These are phyloP conservation scores for Typhlomys cinereus DNA, from an alignment of 2,113 vertebrate species.

Conservation along the genomic window DNA sequence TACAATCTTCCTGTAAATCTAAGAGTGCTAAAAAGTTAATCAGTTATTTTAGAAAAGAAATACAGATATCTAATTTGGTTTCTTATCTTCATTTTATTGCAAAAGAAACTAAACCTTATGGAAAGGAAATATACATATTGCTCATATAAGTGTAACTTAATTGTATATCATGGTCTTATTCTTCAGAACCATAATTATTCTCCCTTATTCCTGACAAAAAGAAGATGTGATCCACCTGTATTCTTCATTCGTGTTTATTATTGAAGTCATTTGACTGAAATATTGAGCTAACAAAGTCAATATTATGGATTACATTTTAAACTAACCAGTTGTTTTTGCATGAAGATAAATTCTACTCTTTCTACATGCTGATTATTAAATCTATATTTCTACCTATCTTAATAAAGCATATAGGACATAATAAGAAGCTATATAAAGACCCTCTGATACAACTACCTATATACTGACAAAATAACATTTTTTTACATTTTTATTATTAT, in stretches of 20 bases:
- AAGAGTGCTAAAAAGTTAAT: constrained; percentile 35
- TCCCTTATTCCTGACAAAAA: constrained; percentile 7
- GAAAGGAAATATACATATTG: background rate
- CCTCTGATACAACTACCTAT: background rate
- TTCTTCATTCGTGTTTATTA: constrained; percentile 11
- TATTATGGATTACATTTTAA: constrained; percentile 48
- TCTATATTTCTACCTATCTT: constrained; percentile 2
- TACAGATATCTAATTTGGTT: background rate
- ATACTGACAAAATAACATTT: background rate
- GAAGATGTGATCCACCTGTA: constrained; percentile 3
- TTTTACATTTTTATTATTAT: too few relatives aligned
- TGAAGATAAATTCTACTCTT: constrained; percentile 25
- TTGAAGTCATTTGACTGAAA: constrained; percentile 41
- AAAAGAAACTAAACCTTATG: background rate
- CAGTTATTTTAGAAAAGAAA: constrained; percentile 18
- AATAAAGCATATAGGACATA: background rate
- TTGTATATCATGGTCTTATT: background rate
- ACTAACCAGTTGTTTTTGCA: constrained; percentile 3
- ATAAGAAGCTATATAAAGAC: background rate
- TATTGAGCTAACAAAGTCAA: constrained; percentile 23
- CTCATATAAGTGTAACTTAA: background rate
- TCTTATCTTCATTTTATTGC: constrained; percentile 35
- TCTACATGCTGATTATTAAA: background rate
- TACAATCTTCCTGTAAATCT: background rate
- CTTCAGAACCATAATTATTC: background rate